Conservation (phyloP, 1,140 invertebrate species). For the Sarcophaga peregrina region DNA sequence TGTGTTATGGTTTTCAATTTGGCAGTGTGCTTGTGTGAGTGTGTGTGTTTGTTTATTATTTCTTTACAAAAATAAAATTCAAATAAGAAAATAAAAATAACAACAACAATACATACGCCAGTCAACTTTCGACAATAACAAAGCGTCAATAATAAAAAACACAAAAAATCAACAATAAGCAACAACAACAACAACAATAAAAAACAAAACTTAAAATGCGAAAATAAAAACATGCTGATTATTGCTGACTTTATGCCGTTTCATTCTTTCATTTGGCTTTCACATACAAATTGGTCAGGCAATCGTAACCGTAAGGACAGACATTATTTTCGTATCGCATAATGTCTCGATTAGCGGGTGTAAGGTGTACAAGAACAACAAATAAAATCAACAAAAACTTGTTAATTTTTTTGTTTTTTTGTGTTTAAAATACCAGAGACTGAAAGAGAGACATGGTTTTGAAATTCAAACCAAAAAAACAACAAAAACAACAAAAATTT, state of each 20-base stretch:
- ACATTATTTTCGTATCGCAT: too few species aligned
- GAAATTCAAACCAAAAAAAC: not conserved
- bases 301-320: too few species aligned
- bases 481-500: not conserved
- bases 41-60: constrained; percentile 9
- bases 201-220: not conserved
- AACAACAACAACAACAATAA: not conserved
- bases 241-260: not conserved
- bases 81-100: constrained; percentile 5
- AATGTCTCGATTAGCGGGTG: too few species aligned
- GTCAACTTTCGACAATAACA: constrained; percentile 11
- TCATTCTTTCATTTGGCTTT: not conserved
- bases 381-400: too few species aligned
- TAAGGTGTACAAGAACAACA: too few species aligned
- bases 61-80: not conserved
- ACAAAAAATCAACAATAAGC: not conserved
- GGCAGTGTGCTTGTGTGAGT: not conserved
- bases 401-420: too few species aligned
- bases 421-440: not conserved
- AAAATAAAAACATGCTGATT: constrained; percentile 9
- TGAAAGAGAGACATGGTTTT: not conserved
- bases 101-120: not conserved
- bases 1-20: not conserved
- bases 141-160: not conserved
- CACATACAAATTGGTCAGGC: too few species aligned